Base-by-base conservation (phyloP, 1,140 invertebrate genomes). In the Leptestheria dahalacensis region DNA sequence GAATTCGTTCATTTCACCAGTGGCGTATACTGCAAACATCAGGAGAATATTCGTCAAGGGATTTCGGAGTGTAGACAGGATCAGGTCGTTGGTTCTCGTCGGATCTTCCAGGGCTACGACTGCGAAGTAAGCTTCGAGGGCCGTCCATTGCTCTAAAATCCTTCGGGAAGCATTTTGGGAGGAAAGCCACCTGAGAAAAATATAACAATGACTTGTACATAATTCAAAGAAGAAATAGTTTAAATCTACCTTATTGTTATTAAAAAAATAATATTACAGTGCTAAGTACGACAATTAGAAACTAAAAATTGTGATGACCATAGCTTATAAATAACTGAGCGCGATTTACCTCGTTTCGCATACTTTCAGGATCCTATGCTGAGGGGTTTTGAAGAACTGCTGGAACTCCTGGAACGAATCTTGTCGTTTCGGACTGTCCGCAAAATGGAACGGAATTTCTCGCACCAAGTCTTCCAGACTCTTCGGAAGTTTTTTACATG, bases 281-380 rank as follows among this genome's bases (percentile, higher is more conserved):
- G n/a, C n/a, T n/a, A n/a, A n/a, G n/a, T n/a, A n/a, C n/a, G n/a
- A n/a, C n/a, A n/a, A n/a, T n/a, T n/a, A n/a, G n/a, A n/a, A n/a
- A n/a, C n/a, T n/a, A n/a, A n/a, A n/a, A n/a, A n/a, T n/a, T n/a
- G n/a, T n/a, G n/a, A n/a, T n/a, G n/a, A n/a, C n/a, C n/a, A n/a
- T n/a, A n/a, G n/a, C n/a, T n/a, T n/a, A n/a, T n/a, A n/a, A n/a
- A n/a, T n/a, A n/a, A n/a, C n/a, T n/a, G n/a, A n/a, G n/a, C n/a
- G n/a, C n/a, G n/a, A 69, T 73, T 47, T 41, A 41, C 33, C 33
- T 41, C 15, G 46, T 64, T 6, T 11, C 11, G 47, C 64, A 60
- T 23, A 66, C 66, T 25, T 57, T 57, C 1, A 72, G 46, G 48
- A 72, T 71, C 65, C 71, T 70, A 59, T 72, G 69, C 49, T 64